phyloP scores from a whole-genome alignment of 2,888 invertebrate genomes.

The Amblyjoppa proteus region DNA sequence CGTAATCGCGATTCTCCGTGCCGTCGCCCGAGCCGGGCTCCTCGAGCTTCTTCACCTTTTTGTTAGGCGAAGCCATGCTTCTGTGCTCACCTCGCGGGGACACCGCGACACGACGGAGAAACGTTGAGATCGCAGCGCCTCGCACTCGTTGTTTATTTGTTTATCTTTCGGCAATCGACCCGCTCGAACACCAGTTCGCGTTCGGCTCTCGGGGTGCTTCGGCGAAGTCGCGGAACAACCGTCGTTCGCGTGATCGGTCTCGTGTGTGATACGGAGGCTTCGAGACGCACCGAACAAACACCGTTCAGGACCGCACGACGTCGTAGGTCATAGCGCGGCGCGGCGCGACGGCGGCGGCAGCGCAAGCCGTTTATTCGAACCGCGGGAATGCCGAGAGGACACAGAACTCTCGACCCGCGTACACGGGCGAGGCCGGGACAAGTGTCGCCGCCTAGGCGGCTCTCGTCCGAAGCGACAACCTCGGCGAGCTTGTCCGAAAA shows the following conservation, averaged over 20 bases:
- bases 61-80: conserved; percentile 83
- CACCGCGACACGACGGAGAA: conserved; percentile 33
- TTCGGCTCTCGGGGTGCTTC: too few species aligned
- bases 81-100: neutral
- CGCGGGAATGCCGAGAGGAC: conserved; percentile 36
- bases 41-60: conserved; percentile 85
- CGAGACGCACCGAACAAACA: neutral
- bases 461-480: neutral
- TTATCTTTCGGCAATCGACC: neutral
- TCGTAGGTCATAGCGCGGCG: conserved; percentile 32
- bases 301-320: conserved; percentile 42
- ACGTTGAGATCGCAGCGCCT: conserved; percentile 36
- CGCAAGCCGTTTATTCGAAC: conserved; percentile 41
- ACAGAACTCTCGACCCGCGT: neutral
- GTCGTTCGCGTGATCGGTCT: neutral
- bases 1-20: conserved; percentile 85
- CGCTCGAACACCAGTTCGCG: too few species aligned
- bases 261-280: neutral
- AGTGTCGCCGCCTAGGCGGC: neutral
- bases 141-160: conserved; percentile 36
- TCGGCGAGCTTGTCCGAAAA: neutral
- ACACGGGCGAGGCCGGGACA: neutral
- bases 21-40: conserved; percentile 84
- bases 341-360: conserved; percentile 5
- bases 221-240: too few species aligned